A percentile compares a stretch with the other conserved stretches of the same genome.
These are phyloP conservation scores for Aurelia aurita complex sp. Pacific DNA, from an alignment of 30 jellyfish, hydroid and myxozoan species.

Conservation along the genomic window DNA sequence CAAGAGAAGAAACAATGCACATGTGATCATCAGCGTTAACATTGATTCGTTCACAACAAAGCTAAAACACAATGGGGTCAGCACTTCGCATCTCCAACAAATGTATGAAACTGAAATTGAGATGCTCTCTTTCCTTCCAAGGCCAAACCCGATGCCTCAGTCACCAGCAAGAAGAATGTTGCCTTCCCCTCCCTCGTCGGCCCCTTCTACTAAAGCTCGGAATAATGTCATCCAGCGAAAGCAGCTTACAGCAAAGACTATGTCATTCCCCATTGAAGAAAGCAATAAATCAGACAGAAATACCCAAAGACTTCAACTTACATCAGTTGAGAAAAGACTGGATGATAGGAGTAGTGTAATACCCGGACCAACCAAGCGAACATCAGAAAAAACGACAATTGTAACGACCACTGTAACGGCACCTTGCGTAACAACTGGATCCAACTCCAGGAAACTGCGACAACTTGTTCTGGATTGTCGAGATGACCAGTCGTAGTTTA, in stretches of 20 bases:
- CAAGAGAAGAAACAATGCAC: too few species aligned
- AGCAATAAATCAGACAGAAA: background rate
- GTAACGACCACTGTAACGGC: conserved; percentile 20
- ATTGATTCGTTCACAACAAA: too few species aligned
- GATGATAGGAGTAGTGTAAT: background rate
- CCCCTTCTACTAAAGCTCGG: conserved; percentile 43
- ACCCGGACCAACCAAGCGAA: background rate
- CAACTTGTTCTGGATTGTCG: conserved; percentile 41
- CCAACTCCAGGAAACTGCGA: conserved; percentile 48
- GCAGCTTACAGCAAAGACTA: conserved; percentile 28
- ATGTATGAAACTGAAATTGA: too few species aligned
- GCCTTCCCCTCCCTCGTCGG: conserved; percentile 65
- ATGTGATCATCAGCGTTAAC: too few species aligned
- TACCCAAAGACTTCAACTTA: too few species aligned
- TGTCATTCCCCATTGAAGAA: conserved; percentile 17
- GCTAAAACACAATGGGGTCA: too few species aligned
- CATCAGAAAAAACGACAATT: background rate
- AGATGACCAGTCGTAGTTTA: conserved; percentile 10
- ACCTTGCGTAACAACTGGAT: conserved; percentile 29
- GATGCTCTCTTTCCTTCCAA: background rate
- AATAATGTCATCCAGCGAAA: conserved; percentile 21
- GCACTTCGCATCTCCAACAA: too few species aligned
- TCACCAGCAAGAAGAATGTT: background rate
- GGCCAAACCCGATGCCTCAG: background rate
- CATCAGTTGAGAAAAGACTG: background rate